phyloP scores from a whole-genome alignment of 1,140 invertebrate genomes.

The Pararge aegeria region DNA sequence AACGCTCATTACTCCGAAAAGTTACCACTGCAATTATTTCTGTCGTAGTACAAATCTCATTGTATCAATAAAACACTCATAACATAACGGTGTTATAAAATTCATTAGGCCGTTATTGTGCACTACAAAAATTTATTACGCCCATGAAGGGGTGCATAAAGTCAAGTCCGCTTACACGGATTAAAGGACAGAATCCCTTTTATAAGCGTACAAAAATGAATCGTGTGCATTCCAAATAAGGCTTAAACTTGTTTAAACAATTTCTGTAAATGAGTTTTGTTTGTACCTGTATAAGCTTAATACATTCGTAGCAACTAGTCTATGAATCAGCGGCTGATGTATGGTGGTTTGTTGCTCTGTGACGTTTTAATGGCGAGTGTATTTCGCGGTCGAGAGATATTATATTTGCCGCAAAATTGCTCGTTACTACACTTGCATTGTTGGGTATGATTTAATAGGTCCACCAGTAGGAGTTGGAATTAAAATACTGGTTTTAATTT shows the following conservation, averaged over 20 bases:
- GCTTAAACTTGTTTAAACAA: background rate
- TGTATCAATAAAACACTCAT: constrained; percentile 2
- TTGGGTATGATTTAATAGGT: constrained; percentile 44
- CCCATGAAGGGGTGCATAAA: constrained; percentile 20
- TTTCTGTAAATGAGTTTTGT: constrained; percentile 15
- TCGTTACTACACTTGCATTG: constrained; percentile 30
- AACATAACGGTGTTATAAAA: constrained; percentile 1
- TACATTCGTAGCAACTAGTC: constrained; percentile 28
- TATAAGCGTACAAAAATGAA: background rate
- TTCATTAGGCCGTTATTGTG: constrained; percentile 19
- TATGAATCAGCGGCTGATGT: constrained; percentile 42
- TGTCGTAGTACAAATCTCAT: background rate
- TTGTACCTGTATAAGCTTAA: constrained; percentile 23
- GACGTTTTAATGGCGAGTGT: constrained; percentile 52
- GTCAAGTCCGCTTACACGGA: constrained; percentile 10
- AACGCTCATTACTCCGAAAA: too few species aligned
- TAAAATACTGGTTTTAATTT: constrained; percentile 24
- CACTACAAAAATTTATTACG: constrained; percentile 25
- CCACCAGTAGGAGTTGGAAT: constrained; percentile 2
- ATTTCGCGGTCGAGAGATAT: constrained; percentile 41
- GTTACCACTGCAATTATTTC: too few species aligned
- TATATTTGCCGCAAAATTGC: constrained; percentile 40
- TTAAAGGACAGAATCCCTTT: constrained; percentile 12
- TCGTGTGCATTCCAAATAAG: background rate
- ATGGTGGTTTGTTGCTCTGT: constrained; percentile 36